Percentiles rank a stretch among this genome's conserved stretches.
These are phyloP conservation scores for Drosophila histrio DNA, from an alignment of 2,888 invertebrate species.

Conservation along the genomic window DNA sequence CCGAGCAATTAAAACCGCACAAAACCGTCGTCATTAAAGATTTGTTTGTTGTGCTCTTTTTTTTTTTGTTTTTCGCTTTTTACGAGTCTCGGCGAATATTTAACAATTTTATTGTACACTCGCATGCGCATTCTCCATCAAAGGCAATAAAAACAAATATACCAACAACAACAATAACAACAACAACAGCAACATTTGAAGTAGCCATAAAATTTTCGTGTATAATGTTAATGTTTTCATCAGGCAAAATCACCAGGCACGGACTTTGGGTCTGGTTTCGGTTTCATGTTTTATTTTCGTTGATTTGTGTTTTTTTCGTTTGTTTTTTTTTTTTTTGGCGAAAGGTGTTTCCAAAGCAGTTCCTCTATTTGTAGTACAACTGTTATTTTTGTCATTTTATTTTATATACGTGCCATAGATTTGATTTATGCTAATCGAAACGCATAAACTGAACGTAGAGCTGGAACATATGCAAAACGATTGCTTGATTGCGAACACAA, in stretches of 20 bases:
- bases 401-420: conserved; percentile 43
- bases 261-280: conserved; percentile 36
- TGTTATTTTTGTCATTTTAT: conserved; percentile 19
- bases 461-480: conserved; percentile 67
- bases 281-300: conserved; percentile 44
- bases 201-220: conserved; percentile 68
- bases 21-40: conserved; percentile 71
- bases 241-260: conserved; percentile 43
- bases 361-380: conserved; percentile 64
- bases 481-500: conserved; percentile 50
- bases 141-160: conserved; percentile 33
- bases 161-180: conserved; percentile 19
- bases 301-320: conserved; percentile 5
- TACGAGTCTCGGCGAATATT: conserved; percentile 62
- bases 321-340: conserved; percentile 43
- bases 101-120: conserved; percentile 70
- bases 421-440: conserved; percentile 74
- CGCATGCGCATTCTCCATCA: conserved; percentile 65
- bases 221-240: conserved; percentile 76
- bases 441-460: conserved; percentile 53
- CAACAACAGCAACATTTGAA: conserved; percentile 53
- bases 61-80: conserved; percentile 33
- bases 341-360: conserved; percentile 70
- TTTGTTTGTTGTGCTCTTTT: conserved; percentile 38
- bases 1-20: conserved; percentile 71